Conservation (phyloP, 2,113 vertebrate genomes). For the Podarcis cretensis region DNA sequence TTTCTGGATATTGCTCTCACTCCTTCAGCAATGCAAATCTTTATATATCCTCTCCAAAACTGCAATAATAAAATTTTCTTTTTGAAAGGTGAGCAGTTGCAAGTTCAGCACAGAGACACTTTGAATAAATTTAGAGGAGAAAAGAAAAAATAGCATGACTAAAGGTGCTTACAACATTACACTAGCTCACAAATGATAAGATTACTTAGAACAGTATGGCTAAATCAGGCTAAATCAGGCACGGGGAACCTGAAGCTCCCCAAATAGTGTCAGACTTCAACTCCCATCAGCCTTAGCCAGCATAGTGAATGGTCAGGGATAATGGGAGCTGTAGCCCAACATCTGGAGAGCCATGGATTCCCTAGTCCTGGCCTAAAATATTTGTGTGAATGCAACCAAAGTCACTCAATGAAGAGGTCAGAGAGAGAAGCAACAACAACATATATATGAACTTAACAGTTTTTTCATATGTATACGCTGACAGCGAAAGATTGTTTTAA, state of each 20-base stretch:
- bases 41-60: background rate
- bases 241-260: no score
- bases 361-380: background rate
- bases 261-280: no score
- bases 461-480: slow-evolving; percentile 21
- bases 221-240: background rate
- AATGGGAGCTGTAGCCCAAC: no score
- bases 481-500: slow-evolving; percentile 46
- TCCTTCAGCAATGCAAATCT: background rate
- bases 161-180: background rate
- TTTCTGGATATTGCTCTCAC: background rate
- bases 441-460: background rate
- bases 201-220: background rate
- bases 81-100: background rate
- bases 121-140: background rate
- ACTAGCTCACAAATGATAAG: background rate
- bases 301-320: no score
- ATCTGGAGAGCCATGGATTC: no score
- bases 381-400: background rate
- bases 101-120: background rate
- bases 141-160: background rate
- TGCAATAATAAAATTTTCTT: background rate
- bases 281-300: no score
- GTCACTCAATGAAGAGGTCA: slow-evolving; percentile 28
- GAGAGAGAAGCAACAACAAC: background rate